Base-by-base conservation (phyloP, 2,113 vertebrate genomes). In the Odontophorus gujanensis region DNA sequence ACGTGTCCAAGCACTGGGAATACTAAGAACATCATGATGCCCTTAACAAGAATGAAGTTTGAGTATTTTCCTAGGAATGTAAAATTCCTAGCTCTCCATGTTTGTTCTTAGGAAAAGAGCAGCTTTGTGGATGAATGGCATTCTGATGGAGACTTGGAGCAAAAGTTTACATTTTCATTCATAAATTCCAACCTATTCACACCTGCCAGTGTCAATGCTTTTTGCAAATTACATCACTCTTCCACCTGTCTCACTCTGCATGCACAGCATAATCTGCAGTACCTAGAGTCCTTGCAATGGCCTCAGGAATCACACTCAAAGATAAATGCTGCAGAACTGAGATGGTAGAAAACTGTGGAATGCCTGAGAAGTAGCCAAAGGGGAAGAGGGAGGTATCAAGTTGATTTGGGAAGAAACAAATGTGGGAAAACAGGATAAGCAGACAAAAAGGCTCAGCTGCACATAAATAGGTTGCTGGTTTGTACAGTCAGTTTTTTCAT, bases 141-240 rank as follows among this genome's bases (percentile, higher is more conserved):
- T 10, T 36, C 32, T 73, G 48, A 20, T 81, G 53, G 34, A 25
- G 4, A 10, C 5, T 42, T 62, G 32, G 20, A 77, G n/a, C 30
- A 69, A 32, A 72, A 53, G 13, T 36, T 83, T 82, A 21, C 1
- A 48, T 84, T 89, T 85, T 45, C 40, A 4, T 76, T 91, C 30
- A 36, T 59, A 65, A 11, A 62, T 51, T 50, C 47, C 47, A 69
- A n/a, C n/a, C 17, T 51, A 11, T 15, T 69, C 68, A 62, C 30
- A 9, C 50, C 34, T 24, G 43, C 24, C 0, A 0, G 14, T 34
- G 9, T 47, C 1, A 1, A 51, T 0, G 0, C 6, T 81, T 30
- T 73, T 75, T 25, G 5, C 30, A 61, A 61, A 85, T 6, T 17
- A 1, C 12, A 55, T 80, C 72, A 43, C n/a, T 55, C 42, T 89